A percentile compares a stretch with the other conserved stretches of the same genome.
Evolutionary conservation across 1,140 invertebrate genomes (phyloP).

Genomic region (Neomicropteryx cornuta): DNA sequence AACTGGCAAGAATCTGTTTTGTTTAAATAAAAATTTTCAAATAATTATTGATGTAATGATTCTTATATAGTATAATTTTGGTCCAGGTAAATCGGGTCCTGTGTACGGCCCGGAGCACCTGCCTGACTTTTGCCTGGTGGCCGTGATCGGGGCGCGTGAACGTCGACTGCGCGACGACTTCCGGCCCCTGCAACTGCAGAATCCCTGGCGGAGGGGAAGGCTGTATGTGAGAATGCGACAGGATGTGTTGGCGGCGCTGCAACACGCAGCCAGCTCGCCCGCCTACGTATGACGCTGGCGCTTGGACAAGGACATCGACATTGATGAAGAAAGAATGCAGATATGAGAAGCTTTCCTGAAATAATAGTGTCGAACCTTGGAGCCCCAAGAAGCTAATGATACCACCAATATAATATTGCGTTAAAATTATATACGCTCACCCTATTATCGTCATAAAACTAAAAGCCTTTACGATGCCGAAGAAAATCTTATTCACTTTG

Average conservation of each 20-base stretch:
- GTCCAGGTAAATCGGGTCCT: slow-evolving; percentile 72
- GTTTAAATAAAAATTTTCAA: background rate
- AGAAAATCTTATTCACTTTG: no score
- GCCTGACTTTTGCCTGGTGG: slow-evolving; percentile 85
- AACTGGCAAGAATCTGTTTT: slow-evolving; percentile 15
- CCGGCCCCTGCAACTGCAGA: slow-evolving; percentile 81
- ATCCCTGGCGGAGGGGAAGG: slow-evolving; percentile 89
- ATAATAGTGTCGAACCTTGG: no score
- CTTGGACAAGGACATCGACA: no score
- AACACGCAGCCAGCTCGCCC: slow-evolving; percentile 68
- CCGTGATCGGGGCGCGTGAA: slow-evolving; percentile 86
- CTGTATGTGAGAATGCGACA: slow-evolving; percentile 85
- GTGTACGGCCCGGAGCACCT: slow-evolving; percentile 71
- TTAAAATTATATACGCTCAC: no score
- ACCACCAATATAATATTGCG: no score
- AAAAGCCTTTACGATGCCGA: no score
- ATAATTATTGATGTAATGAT: slow-evolving; percentile 4
- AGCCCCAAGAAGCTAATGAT: no score
- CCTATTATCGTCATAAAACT: no score
- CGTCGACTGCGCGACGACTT: slow-evolving; percentile 88
- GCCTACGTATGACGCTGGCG: slow-evolving; percentile 47
- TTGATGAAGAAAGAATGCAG: no score
- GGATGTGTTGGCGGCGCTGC: slow-evolving; percentile 75
- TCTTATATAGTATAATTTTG: no score
- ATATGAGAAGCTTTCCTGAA: no score